Evolutionary conservation across 37 sponge, comb jelly and placozoan species (phyloP).

Genomic region (Tethya wilhelma): DNA sequence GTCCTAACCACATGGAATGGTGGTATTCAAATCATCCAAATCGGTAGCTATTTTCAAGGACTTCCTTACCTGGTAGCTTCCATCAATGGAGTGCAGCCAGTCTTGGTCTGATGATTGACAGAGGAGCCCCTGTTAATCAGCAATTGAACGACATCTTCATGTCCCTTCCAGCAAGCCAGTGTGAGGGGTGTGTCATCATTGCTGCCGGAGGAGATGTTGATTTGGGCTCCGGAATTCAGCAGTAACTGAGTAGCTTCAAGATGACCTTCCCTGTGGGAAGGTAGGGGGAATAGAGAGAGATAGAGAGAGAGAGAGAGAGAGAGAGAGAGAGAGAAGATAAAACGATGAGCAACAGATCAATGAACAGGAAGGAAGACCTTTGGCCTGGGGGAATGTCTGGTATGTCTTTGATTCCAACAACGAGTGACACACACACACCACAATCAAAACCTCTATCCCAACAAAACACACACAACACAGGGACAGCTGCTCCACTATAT

Average conservation of each 20-base stretch:
- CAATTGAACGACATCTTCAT: conserved; percentile 80
- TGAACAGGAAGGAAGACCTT: too few species aligned
- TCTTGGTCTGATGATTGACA: conserved; percentile 97
- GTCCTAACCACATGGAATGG: not conserved
- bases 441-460: too few species aligned
- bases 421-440: too few species aligned
- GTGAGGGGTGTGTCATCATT: conserved; percentile 98
- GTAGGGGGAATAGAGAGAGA: not conserved
- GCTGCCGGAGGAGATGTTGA: conserved; percentile 91
- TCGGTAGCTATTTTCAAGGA: too few species aligned
- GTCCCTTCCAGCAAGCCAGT: too few species aligned
- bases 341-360: too few species aligned
- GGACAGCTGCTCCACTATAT: too few species aligned
- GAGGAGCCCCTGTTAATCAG: conserved; percentile 68
- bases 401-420: too few species aligned
- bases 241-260: conserved; percentile 86
- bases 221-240: conserved; percentile 85
- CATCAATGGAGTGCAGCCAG: conserved; percentile 86
- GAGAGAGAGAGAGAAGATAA: conserved; percentile 14
- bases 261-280: conserved; percentile 84
- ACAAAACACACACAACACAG: too few species aligned
- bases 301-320: not conserved
- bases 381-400: too few species aligned
- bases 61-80: conserved; percentile 66
- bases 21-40: not conserved